phyloP scores from a whole-genome alignment of 1,140 invertebrate species.

The Microplitis demolitor region DNA sequence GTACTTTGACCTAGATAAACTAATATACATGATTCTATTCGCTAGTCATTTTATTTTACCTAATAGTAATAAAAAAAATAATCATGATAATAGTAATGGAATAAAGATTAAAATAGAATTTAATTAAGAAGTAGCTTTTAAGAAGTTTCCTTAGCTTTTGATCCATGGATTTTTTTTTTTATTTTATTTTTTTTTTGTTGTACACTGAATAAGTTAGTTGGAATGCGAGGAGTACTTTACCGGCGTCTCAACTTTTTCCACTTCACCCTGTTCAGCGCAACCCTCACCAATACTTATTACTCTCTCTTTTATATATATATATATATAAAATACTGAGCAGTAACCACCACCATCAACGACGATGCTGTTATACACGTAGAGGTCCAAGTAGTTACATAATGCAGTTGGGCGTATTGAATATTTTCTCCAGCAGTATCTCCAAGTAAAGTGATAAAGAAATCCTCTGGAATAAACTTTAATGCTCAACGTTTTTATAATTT shows the following conservation, averaged over 20 bases:
- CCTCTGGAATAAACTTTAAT: constrained; percentile 24
- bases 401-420: constrained; percentile 51
- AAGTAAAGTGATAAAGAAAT: constrained; percentile 49
- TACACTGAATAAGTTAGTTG: constrained; percentile 17
- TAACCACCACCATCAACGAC: too few relatives aligned
- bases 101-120: constrained; percentile 10
- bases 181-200: background rate
- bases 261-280: constrained; percentile 4
- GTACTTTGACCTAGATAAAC: too few relatives aligned
- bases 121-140: constrained; percentile 28
- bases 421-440: constrained; percentile 31
- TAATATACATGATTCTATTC: too few relatives aligned
- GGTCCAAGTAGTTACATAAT: constrained; percentile 49
- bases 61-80: background rate
- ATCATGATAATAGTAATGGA: background rate
- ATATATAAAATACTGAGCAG: too few relatives aligned
- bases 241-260: constrained; percentile 37
- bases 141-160: constrained; percentile 21
- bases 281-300: constrained; percentile 31
- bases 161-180: constrained; percentile 8
- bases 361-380: background rate
- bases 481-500: constrained; percentile 31
- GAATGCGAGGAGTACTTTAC: constrained; percentile 33
- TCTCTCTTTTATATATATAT: constrained; percentile 32
- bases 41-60: too few relatives aligned